Base-by-base conservation (phyloP, 1,140 invertebrate genomes). In the Thaumetopoea pityocampa region DNA sequence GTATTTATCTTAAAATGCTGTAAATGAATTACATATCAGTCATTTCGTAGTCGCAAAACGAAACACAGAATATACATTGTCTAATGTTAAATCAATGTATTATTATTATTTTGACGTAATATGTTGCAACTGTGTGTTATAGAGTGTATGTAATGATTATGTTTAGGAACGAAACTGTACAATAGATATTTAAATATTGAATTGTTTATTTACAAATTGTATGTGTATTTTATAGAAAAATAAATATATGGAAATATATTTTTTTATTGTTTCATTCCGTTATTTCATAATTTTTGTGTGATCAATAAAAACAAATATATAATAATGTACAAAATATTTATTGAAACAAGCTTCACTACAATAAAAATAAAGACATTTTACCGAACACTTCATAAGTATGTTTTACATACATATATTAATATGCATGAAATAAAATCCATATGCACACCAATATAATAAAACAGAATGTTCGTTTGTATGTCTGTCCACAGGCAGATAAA, bases 211-310 rank as follows among this genome's bases (percentile, higher is more conserved):
- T 83, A 83, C 76, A 83, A 72, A 79, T 72, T 70, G 70, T 83
- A 80, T 80, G 76, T 83, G 79, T 83, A 79, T 83, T 80, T 83
- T 83, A 68, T 80, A 83, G 60, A 78, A 80, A 82, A 83, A 74
- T 74, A 80, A 80, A 80, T 52, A 66, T 71, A 66, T 49, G 16
- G 19, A 64, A 63, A 37, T 18, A 41, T 33, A 26, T 16, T 5
- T 22, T 26, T 14, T 32, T 51, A 44, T 48, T 11, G 30, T 48
- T 15, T 8, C 9, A 11, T 20, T 14, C 6, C n/a, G n/a, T n/a
- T n/a, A n/a, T n/a, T n/a, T n/a, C n/a, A n/a, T n/a, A n/a, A n/a
- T n/a, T n/a, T n/a, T n/a, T n/a, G n/a, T n/a, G n/a, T n/a, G n/a
- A n/a, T n/a, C n/a, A n/a, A n/a, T n/a, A n/a, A n/a, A n/a, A n/a